Base-by-base conservation (phyloP, 2,888 invertebrate species). In the Hydropsyche betteni region DNA sequence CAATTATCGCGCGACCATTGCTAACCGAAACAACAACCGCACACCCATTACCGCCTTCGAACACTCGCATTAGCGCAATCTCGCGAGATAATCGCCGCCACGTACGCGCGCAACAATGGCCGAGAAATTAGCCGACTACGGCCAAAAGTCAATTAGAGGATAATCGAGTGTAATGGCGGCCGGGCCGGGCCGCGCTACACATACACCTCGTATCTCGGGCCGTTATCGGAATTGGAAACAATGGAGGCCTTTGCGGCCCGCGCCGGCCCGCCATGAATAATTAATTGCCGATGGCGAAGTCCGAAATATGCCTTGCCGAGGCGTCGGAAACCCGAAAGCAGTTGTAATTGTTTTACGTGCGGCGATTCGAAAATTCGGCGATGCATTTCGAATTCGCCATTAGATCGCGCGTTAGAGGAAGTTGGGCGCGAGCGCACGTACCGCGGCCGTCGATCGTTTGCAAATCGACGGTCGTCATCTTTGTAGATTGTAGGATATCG, bases 211-310 rank as follows among this genome's bases (percentile, higher is more conserved):
- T 70, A 70, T 70, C 70, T 53, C 70, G 44, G 44, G 70, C 33
- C 70, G 51, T 34, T 70, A 70, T 70, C 70, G 33, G 12, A 53
- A 70, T 70, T n/a, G 55, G 55, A 70, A 34, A 70, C 70, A 70
- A 70, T 70, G 36, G 53, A 24, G 8, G 52, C 52, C 52, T 7
- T 50, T 8, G n/a, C 69, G 69, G 50, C 70, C 24, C 33, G 64
- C 24, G 16, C 55, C 2, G 24, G 24, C 24, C 24, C 24, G 34
- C 3, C 33, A 69, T 70, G 70, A 52, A 70, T 70, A 70, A 70
- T 70, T 34, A 70, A 70, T 70, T n/a, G 10, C 7, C 34, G 14
- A 24, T 2, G 24, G 24, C 24, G 24, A 24, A 69, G 38, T 51
- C 38, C 50, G 51, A 50, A 14, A 69, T 16, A 14, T 24, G 16